Conservation (phyloP, 2,113 vertebrate species). For the Colistium nudipinnis region DNA sequence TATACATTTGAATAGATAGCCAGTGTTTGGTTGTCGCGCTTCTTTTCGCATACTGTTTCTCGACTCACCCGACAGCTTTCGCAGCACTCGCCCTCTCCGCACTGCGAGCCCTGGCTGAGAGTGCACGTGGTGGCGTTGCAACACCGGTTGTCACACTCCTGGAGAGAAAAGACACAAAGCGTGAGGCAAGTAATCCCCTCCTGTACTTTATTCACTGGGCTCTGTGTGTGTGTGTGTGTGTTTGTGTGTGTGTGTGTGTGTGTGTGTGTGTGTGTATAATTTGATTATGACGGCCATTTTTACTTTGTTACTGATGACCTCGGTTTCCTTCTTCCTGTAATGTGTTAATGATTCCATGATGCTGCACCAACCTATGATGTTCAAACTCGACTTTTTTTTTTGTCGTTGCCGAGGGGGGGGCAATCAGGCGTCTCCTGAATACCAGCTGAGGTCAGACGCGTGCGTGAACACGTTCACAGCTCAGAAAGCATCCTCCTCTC, state of each 20-base stretch:
- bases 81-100: conserved; percentile 79
- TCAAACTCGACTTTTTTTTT: not conserved
- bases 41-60: rapidly evolving
- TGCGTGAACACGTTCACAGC: conserved; percentile 31
- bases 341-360: too few relatives aligned
- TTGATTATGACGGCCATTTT: too few relatives aligned
- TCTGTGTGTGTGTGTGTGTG: not conserved
- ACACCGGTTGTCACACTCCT: conserved; percentile 83
- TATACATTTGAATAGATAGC: too few relatives aligned
- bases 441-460: not conserved
- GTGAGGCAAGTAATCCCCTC: not conserved
- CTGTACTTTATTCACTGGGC: not conserved
- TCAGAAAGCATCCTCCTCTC: not conserved
- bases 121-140: conserved; percentile 81
- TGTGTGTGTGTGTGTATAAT: too few relatives aligned
- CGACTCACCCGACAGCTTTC: conserved; percentile 78
- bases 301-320: too few relatives aligned
- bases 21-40: too few relatives aligned
- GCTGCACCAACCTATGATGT: too few relatives aligned
- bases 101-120: conserved; percentile 65
- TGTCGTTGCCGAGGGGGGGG: not conserved
- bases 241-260: too few relatives aligned
- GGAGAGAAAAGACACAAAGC: not conserved
- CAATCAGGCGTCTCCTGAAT: not conserved
- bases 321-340: not conserved